A percentile compares a stretch with the other conserved stretches of the same genome.
phyloP scores from a whole-genome alignment of 2,888 invertebrate genomes.

The Melinaea marsaeus region DNA sequence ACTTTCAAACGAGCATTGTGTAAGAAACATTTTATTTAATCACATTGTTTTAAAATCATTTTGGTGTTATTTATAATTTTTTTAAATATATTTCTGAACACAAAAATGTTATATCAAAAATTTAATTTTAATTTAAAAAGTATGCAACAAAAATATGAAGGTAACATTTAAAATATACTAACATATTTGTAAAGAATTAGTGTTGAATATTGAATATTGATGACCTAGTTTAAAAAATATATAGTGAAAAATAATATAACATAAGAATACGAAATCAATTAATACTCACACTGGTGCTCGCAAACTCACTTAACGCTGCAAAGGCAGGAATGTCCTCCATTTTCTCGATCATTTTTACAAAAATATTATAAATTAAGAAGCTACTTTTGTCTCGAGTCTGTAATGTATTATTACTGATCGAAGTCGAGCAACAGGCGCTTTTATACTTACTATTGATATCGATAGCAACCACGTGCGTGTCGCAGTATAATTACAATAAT shows the following conservation, averaged over 20 bases:
- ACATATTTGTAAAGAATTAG: no score
- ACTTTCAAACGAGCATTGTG: no score
- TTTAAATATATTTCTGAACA: no score
- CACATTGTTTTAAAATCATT: no score
- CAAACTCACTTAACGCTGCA: slow-evolving; percentile 69
- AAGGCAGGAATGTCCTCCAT: slow-evolving; percentile 49
- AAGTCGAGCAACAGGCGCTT: slow-evolving; percentile 4
- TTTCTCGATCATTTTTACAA: slow-evolving; percentile 50
- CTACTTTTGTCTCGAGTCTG: background rate
- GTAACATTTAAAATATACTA: no score
- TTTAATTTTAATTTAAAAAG: no score
- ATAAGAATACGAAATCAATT: slow-evolving; percentile 9
- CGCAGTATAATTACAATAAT: background rate
- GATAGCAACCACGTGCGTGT: background rate
- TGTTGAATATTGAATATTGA: no score
- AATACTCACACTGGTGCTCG: slow-evolving; percentile 60
- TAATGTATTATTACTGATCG: slow-evolving; percentile 24
- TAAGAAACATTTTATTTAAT: no score
- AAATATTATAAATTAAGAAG: background rate
- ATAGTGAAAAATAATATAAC: background rate
- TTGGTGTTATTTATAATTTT: no score
- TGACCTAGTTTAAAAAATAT: background rate
- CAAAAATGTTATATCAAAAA: no score
- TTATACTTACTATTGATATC: slow-evolving; percentile 22
- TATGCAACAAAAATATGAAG: no score